Conservation (phyloP, 2,888 invertebrate genomes). For the Agrotis segetum region DNA sequence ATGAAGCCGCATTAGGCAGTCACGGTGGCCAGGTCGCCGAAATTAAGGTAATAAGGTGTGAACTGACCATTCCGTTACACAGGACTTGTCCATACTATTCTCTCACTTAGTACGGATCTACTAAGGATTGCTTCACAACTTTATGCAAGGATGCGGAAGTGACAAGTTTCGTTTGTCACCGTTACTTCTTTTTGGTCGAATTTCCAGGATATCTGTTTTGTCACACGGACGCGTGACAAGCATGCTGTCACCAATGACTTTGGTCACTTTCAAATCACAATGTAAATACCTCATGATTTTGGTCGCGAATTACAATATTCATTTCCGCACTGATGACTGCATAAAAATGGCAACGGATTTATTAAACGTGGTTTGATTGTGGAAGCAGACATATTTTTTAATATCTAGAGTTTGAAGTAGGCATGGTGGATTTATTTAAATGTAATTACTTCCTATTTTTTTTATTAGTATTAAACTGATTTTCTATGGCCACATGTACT, state of each 20-base stretch:
- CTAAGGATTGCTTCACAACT: slow-evolving; percentile 54
- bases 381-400: neutral
- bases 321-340: slow-evolving; percentile 41
- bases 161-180: slow-evolving; percentile 24
- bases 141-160: slow-evolving; percentile 55
- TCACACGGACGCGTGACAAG: slow-evolving; percentile 10
- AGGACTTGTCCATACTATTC: slow-evolving; percentile 31
- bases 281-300: slow-evolving; percentile 37
- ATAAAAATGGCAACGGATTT: slow-evolving; percentile 29
- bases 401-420: neutral
- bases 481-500: neutral
- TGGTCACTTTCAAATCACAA: slow-evolving; percentile 39
- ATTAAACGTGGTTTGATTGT: slow-evolving; percentile 43
- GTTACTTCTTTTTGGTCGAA: slow-evolving; percentile 21
- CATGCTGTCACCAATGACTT: slow-evolving; percentile 26
- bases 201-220: neutral
- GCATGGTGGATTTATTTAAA: slow-evolving; percentile 27
- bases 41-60: slow-evolving; percentile 39
- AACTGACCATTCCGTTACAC: slow-evolving; percentile 27
- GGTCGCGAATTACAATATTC: slow-evolving; percentile 42
- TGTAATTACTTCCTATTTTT: slow-evolving; percentile 29
- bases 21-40: slow-evolving; percentile 30
- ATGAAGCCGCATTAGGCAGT: slow-evolving; percentile 26
- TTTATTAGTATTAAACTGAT: neutral
- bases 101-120: slow-evolving; percentile 47